Evolutionary conservation across 2,113 vertebrate genomes (phyloP).

Genomic region (Gnathonemus longibarbis): DNA sequence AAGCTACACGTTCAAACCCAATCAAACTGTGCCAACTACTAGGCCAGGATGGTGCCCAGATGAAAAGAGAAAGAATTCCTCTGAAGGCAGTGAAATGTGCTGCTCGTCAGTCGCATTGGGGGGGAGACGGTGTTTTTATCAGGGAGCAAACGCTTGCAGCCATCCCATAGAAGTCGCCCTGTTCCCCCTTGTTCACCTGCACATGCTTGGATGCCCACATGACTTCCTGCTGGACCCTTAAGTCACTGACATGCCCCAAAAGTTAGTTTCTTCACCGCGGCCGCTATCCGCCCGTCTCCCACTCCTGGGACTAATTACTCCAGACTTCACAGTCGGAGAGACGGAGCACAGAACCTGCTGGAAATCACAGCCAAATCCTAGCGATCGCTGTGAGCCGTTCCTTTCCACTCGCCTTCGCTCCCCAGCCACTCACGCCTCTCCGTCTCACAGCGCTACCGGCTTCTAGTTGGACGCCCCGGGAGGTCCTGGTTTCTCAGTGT

Average conservation of each 20-base stretch:
- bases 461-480: constrained; percentile 4
- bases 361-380: constrained; percentile 26
- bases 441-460: background rate
- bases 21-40: background rate
- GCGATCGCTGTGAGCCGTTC: background rate
- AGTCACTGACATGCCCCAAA: background rate
- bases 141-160: background rate
- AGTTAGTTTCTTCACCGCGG: constrained; percentile 20
- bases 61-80: background rate
- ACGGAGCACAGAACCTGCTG: background rate
- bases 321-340: background rate
- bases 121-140: background rate
- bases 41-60: background rate
- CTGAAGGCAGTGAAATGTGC: background rate
- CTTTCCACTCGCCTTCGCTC: background rate
- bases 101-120: background rate
- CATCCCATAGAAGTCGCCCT: background rate
- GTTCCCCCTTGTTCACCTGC: background rate
- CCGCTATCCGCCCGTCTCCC: background rate
- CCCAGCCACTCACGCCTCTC: background rate
- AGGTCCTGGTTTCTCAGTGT: background rate
- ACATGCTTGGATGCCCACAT: background rate
- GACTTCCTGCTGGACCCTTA: background rate
- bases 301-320: constrained; percentile 32
- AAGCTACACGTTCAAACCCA: background rate